These are phyloP conservation scores for Brachynemurus nebulosus DNA, from an alignment of 2,888 invertebrate genomes.

Conservation along the genomic window DNA sequence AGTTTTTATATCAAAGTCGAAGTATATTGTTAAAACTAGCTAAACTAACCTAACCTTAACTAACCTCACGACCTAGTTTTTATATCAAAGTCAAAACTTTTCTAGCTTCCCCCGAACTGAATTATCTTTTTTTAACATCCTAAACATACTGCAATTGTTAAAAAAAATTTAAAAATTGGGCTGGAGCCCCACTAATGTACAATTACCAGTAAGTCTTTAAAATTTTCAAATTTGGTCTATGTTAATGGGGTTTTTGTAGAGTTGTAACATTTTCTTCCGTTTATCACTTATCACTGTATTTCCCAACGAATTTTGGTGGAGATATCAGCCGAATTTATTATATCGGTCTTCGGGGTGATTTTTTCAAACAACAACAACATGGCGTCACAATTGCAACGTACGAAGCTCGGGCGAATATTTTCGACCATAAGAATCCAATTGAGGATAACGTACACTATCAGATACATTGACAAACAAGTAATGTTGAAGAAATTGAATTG, in stretches of 20 bases:
- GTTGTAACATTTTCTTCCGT: constrained; percentile 86
- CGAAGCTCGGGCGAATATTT: constrained; percentile 70
- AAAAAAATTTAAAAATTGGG: no score
- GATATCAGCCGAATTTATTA: constrained; percentile 81
- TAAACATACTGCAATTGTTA: no score
- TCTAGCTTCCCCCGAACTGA: no score
- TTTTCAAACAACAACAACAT: constrained; percentile 66
- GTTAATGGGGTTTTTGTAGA: constrained; percentile 47
- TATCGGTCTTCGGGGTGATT: constrained; percentile 92
- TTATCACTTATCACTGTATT: constrained; percentile 77
- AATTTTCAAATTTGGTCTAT: constrained; percentile 11
- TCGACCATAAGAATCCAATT: constrained; percentile 66
- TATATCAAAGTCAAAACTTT: no score
- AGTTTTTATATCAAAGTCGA: no score
- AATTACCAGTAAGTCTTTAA: constrained; percentile 8
- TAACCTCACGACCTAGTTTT: no score
- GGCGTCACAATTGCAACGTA: constrained; percentile 88
- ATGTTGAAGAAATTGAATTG: no score
- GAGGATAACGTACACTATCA: constrained; percentile 44
- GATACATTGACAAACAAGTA: constrained; percentile 44
- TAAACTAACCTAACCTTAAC: no score
- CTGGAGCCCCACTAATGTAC: no score
- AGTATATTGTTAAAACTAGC: no score
- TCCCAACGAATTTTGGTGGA: constrained; percentile 76
- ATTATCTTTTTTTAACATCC: no score